These are phyloP conservation scores for Meteorus cinctellus DNA, from an alignment of 2,888 invertebrate species.

Conservation along the genomic window DNA sequence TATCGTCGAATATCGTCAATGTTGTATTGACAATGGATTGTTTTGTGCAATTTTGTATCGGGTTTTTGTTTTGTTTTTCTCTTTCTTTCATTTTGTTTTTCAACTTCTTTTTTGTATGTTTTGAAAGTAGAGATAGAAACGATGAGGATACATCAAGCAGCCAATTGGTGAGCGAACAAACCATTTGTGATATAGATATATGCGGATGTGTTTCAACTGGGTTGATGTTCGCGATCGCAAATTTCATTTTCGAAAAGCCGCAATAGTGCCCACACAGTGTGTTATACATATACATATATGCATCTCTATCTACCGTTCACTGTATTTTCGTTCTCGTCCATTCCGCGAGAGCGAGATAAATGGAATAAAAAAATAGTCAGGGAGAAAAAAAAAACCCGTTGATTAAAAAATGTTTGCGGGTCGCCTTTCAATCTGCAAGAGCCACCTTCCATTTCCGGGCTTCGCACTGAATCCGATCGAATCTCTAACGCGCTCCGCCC, in stretches of 20 bases:
- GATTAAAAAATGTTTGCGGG: slow-evolving; percentile 43
- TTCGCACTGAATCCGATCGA: slow-evolving; percentile 39
- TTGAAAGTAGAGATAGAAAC: background rate
- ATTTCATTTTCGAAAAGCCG: slow-evolving; percentile 21
- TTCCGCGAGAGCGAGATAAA: slow-evolving; percentile 11
- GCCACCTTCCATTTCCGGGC: slow-evolving; percentile 39
- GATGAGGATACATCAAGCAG: background rate
- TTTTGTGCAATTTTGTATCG: background rate
- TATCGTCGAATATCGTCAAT: slow-evolving; percentile 1
- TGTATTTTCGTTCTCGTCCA: background rate
- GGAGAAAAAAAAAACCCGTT: slow-evolving; percentile 13
- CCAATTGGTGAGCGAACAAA: slow-evolving; percentile 8
- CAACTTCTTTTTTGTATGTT: background rate
- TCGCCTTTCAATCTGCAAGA: slow-evolving; percentile 39
- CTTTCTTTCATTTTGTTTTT: background rate
- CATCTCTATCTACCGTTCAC: background rate
- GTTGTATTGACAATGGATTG: background rate
- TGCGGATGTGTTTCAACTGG: background rate
- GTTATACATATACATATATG: background rate
- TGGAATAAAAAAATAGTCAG: background rate
- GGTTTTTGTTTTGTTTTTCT: background rate
- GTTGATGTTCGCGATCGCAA: slow-evolving; percentile 13
- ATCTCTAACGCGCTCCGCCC: slow-evolving; percentile 24
- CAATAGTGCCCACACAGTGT: slow-evolving; percentile 6
- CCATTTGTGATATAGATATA: background rate